phyloP scores from a whole-genome alignment of 92 coral and sea anemone genomes.

The Montipora capitata region DNA sequence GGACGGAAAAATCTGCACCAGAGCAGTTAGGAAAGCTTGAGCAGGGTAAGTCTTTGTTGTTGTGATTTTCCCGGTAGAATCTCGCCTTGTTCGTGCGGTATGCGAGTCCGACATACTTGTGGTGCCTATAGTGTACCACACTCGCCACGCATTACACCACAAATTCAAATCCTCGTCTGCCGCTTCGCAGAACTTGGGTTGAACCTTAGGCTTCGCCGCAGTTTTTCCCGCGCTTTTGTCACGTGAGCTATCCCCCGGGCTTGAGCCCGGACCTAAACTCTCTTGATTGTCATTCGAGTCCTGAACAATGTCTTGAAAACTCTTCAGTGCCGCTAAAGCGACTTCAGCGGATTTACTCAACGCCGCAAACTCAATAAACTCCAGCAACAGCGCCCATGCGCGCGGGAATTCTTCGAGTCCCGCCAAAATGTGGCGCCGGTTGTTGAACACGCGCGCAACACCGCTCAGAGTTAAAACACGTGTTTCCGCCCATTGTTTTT shows the following conservation, averaged over 20 bases:
- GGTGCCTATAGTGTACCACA: constrained; percentile 92
- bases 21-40: constrained; percentile 91
- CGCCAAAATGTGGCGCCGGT: constrained; percentile 97
- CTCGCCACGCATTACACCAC: constrained; percentile 98
- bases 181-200: constrained; percentile 95
- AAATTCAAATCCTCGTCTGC: constrained; percentile 94
- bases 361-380: constrained; percentile 97
- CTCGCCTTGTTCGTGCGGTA: constrained; percentile 84
- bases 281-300: constrained; percentile 85
- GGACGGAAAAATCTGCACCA: constrained; percentile 92
- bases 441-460: constrained; percentile 99
- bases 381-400: constrained; percentile 98
- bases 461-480: constrained; percentile 96
- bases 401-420: constrained; percentile 97
- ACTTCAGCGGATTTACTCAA: constrained; percentile 98
- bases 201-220: constrained; percentile 84
- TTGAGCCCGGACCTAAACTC: constrained; percentile 61
- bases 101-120: constrained; percentile 82
- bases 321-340: constrained; percentile 95
- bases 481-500: constrained; percentile 99
- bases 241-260: constrained; percentile 53
- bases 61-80: constrained; percentile 88
- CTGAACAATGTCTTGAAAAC: constrained; percentile 98
- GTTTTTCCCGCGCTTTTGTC: constrained; percentile 71
- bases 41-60: constrained; percentile 83